Conservation (phyloP, 2,113 vertebrate genomes). For the Mastomys natalensis region DNA sequence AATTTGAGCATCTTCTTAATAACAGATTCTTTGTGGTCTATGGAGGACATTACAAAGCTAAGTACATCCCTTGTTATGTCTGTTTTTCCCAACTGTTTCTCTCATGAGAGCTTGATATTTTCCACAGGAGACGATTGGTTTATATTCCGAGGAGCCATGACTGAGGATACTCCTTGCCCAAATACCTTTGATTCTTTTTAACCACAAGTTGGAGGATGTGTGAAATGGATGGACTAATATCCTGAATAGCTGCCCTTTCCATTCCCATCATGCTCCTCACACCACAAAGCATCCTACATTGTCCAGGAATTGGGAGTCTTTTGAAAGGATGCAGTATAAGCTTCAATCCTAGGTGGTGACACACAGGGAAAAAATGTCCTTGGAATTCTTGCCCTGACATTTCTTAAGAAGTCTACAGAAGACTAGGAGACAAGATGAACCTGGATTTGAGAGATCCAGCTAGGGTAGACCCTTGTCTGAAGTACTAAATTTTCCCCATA, state of each 20-base stretch:
- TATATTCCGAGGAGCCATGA: conserved; percentile 83
- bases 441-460: background rate
- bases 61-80: conserved; percentile 84
- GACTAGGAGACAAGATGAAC: background rate
- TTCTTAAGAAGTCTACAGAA: background rate
- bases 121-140: conserved; percentile 83
- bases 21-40: conserved; percentile 69
- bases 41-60: conserved; percentile 79
- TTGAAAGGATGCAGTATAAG: background rate
- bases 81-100: conserved; percentile 82
- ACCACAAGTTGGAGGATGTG: conserved; percentile 84
- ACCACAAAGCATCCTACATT: conserved; percentile 60
- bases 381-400: background rate
- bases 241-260: conserved; percentile 68
- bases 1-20: conserved; percentile 73
- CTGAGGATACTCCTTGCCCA: conserved; percentile 83
- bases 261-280: conserved; percentile 56
- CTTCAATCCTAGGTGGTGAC: background rate
- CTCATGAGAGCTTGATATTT: conserved; percentile 62
- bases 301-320: background rate
- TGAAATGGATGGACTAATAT: conserved; percentile 78
- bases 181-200: conserved; percentile 84
- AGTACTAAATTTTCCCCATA: background rate
- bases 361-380: background rate
- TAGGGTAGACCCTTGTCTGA: background rate